These are phyloP conservation scores for Antheraea yamamai DNA, from an alignment of 2,888 invertebrate genomes.

Conservation along the genomic window DNA sequence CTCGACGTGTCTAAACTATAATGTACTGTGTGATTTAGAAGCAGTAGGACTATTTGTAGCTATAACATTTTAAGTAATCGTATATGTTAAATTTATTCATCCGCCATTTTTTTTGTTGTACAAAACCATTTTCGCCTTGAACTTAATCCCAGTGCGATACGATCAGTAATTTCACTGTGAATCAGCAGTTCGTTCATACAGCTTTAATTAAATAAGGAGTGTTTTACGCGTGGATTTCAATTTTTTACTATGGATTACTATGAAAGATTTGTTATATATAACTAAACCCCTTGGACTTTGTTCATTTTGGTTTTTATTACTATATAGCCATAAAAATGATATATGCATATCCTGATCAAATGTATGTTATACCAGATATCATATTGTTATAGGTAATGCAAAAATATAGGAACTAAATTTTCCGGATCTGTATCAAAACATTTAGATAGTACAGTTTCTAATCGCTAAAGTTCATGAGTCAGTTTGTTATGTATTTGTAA, in stretches of 20 bases:
- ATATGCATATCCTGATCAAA: neutral
- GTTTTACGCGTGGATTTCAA: slow-evolving; percentile 7
- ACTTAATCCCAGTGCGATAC: slow-evolving; percentile 28
- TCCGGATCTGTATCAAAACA: neutral
- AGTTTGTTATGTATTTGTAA: too few species aligned
- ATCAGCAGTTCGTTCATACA: slow-evolving; percentile 31
- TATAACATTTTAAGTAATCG: neutral
- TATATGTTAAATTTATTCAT: neutral
- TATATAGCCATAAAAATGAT: neutral
- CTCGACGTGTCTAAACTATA: too few species aligned
- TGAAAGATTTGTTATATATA: neutral
- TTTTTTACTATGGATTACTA: neutral
- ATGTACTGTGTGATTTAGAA: neutral
- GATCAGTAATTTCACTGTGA: slow-evolving; percentile 36
- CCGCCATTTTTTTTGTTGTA: slow-evolving; percentile 11
- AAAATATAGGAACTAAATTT: neutral
- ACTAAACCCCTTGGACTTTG: neutral
- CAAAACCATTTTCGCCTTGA: slow-evolving; percentile 14
- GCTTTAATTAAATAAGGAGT: slow-evolving; percentile 19
- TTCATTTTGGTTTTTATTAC: neutral
- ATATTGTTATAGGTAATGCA: neutral
- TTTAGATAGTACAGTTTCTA: neutral
- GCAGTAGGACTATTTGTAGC: neutral
- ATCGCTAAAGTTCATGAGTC: neutral
- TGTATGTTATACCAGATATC: neutral